These are phyloP conservation scores for Boloria euphrosyne DNA, from an alignment of 2,888 invertebrate genomes.

Conservation along the genomic window DNA sequence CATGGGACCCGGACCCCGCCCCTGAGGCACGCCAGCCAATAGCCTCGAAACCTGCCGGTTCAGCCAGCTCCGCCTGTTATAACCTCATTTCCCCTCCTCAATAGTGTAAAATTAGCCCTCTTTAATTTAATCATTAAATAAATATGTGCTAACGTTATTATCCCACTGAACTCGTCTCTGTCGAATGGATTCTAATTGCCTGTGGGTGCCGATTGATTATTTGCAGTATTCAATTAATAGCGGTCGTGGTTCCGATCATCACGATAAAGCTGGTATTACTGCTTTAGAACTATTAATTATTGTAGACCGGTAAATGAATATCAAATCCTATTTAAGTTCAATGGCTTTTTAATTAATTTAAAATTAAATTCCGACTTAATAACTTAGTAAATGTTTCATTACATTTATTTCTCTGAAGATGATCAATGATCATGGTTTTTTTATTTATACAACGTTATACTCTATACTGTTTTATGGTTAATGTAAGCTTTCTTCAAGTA, in stretches of 20 bases:
- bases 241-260: conserved; percentile 60
- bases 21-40: conserved; percentile 77
- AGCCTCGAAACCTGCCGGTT: conserved; percentile 64
- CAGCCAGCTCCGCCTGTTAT: conserved; percentile 73
- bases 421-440: too few species aligned
- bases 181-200: conserved; percentile 62
- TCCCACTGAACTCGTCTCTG: conserved; percentile 53
- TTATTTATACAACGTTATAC: too few species aligned
- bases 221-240: conserved; percentile 73
- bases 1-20: conserved; percentile 79
- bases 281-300: conserved; percentile 37
- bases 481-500: conserved; percentile 4
- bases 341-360: conserved; percentile 35
- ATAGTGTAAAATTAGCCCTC: conserved; percentile 71
- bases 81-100: conserved; percentile 71
- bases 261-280: conserved; percentile 45
- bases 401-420: too few species aligned
- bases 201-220: conserved; percentile 68
- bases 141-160: conserved; percentile 70
- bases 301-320: conserved; percentile 36
- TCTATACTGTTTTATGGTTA: too few species aligned
- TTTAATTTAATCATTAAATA: conserved; percentile 52
- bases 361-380: conserved; percentile 38
- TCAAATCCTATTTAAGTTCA: conserved; percentile 33
- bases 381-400: conserved; percentile 6